Evolutionary conservation across 2,888 invertebrate species (phyloP), one percentile per base, ranked within the genome.

Genomic region (Pyrgus malvae): DNA sequence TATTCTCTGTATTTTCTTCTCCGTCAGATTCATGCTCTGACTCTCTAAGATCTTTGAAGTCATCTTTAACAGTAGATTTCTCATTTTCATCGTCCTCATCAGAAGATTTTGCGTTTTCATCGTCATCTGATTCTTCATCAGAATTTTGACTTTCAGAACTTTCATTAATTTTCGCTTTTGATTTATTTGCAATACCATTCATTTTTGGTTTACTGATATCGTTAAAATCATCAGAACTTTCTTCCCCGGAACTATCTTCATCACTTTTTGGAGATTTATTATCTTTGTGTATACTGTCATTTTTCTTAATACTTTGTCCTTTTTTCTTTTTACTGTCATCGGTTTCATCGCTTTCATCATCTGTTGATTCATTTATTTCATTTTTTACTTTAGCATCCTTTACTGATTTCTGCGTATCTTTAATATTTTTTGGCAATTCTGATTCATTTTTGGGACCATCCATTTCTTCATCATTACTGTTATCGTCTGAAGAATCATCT

Each of bases 41-140:
- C 23, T 83, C 87, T 60, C 82, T 90, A n/a, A 91, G 73, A 71
- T 92, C 92, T 9, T 88, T 83, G 8, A 90, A 75, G 71, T 83
- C 68, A 57, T 78, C 72, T 19, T 44, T 74, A 60, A 58, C 56
- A 57, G 70, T 67, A 35, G 58, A 49, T 2, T 53, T 60, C 4
- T 54, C 40, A 7, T 37, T 45, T 21, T 61, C 59, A 37, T 64
- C 59, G 40, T 56, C 54, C 6, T 51, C 57, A 25, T 61, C 55
- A 37, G 44, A 17, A 27, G 48, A 41, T 50, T 68, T 57, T 6
- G 55, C 38, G 21, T 27, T 53, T 11, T 31, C 19, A 29, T 35
- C 25, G 23, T 11, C 21, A 7, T 37, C n/a, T 7, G 40, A 21
- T 25, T 54, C 57, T 21, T 61, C 56, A 40, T 55, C 35, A 46